Base-by-base conservation (phyloP, 2,888 invertebrate species). In the Drosophila aldrichi region DNA sequence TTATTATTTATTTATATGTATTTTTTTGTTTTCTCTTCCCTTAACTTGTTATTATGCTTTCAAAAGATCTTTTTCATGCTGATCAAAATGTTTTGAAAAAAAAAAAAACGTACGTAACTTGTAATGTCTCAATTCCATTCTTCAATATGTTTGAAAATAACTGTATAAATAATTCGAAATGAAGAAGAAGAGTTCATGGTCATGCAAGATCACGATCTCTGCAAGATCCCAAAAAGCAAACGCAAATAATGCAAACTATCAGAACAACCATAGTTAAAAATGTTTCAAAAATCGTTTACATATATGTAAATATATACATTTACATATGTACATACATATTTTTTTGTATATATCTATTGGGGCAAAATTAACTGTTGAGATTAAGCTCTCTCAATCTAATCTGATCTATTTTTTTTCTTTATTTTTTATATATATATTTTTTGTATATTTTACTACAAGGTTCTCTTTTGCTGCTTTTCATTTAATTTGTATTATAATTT, bases 371-470 rank as follows among this genome's bases (percentile, higher is more conserved):
- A 72, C 70, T 81, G 75, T 65, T 70, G 67, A 69, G 71, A 67
- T 74, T 74, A 61, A 57, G 65, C 61, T 73, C 48, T 66, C 48
- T 64, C 75, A 64, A 62, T 69, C 65, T 79, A 68, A 74, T 70
- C 79, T 76, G 79, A 70, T 81, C 81, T 79, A 82, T 82, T 70
- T 56, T 49, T 12, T 49, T 49, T 29, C 3, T 1, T 46, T 16
- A 5, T 5, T 70, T 48, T 60, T 8, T 29, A 8, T 29, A 7
- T 38, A 6, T 68, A 68, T 80, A 80, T 20, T 41, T 70, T 63
- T 79, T 83, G 82, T 89, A 84, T 89, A 82, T 91, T 88, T 87
- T 81, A 81, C 86, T 87, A 87, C 88, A 86, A 82, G 79, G 80
- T 82, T 79, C 77, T 73, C 74, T 60, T 81, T 71, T 78, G 65